Evolutionary conservation across 2,888 invertebrate species (phyloP).

Genomic region (Mesoligia furuncula): DNA sequence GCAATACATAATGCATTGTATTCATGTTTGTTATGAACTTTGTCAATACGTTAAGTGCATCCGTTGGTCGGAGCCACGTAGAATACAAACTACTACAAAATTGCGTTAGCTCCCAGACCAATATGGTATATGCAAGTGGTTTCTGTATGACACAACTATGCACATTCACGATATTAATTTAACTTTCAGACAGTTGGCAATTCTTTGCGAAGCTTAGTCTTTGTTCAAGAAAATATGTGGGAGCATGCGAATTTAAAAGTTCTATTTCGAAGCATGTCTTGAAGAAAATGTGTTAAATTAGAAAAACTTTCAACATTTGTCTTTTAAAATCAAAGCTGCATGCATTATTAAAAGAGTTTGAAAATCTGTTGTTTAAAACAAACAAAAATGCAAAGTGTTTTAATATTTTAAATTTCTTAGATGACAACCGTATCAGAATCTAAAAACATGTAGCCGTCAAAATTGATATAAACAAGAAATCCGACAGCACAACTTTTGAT

Average conservation of each 20-base stretch:
- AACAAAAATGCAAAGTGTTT: neutral
- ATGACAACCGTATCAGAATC: neutral
- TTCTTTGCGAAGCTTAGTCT: constrained; percentile 34
- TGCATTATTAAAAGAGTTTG: constrained; percentile 14
- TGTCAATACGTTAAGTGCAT: constrained; percentile 64
- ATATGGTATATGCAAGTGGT: constrained; percentile 39
- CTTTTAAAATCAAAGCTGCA: constrained; percentile 38
- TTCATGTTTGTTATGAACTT: constrained; percentile 61
- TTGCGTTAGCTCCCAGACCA: constrained; percentile 53
- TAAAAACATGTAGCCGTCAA: neutral
- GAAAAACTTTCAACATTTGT: constrained; percentile 37
- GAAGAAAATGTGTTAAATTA: constrained; percentile 27
- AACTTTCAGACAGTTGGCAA: constrained; percentile 48
- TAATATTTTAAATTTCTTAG: neutral
- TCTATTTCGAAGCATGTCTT: constrained; percentile 26
- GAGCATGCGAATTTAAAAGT: constrained; percentile 34
- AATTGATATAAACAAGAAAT: neutral
- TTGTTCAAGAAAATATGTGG: constrained; percentile 47
- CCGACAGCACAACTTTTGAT: neutral
- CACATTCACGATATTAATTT: constrained; percentile 59
- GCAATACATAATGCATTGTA: constrained; percentile 50
- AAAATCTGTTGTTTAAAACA: neutral
- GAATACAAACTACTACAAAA: constrained; percentile 59
- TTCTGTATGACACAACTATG: constrained; percentile 51
- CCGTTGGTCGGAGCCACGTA: constrained; percentile 35